Conservation (phyloP, 92 coral and sea anemone species). For the Metridium senile region DNA sequence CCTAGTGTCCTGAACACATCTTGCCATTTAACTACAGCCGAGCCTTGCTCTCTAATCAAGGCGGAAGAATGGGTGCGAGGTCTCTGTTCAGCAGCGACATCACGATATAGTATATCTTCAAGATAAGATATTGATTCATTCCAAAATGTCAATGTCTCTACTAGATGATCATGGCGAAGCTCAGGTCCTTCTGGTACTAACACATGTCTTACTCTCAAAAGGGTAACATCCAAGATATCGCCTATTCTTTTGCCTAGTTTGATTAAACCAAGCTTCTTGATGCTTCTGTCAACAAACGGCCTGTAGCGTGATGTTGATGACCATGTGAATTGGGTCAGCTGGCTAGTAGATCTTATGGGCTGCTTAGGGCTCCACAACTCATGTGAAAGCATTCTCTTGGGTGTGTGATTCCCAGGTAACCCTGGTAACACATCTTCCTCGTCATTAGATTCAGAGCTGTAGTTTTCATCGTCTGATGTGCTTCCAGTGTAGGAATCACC, state of each 20-base stretch:
- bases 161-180: slow-evolving; percentile 27
- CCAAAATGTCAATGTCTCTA: slow-evolving; percentile 30
- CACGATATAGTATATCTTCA: slow-evolving; percentile 50
- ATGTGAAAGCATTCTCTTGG: slow-evolving; percentile 22
- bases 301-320: slow-evolving; percentile 86
- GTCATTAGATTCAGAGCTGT: slow-evolving; percentile 27
- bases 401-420: slow-evolving; percentile 14
- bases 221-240: slow-evolving; percentile 65
- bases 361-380: slow-evolving; percentile 48
- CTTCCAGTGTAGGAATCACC: neutral
- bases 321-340: slow-evolving; percentile 55
- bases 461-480: slow-evolving; percentile 20
- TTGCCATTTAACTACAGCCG: slow-evolving; percentile 43
- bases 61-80: slow-evolving; percentile 27
- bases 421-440: too few relatives aligned
- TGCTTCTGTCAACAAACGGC: slow-evolving; percentile 87
- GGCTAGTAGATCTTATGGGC: slow-evolving; percentile 56
- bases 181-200: slow-evolving; percentile 39
- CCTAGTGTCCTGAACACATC: slow-evolving; percentile 74
- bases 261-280: slow-evolving; percentile 90
- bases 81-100: slow-evolving; percentile 43
- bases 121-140: slow-evolving; percentile 50
- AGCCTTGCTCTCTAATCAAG: slow-evolving; percentile 25
- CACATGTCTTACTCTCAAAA: slow-evolving; percentile 63
- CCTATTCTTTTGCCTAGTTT: slow-evolving; percentile 83